These are phyloP conservation scores for Cryptomyrus ogoouensis DNA, from an alignment of 2,113 vertebrate genomes.

Conservation along the genomic window DNA sequence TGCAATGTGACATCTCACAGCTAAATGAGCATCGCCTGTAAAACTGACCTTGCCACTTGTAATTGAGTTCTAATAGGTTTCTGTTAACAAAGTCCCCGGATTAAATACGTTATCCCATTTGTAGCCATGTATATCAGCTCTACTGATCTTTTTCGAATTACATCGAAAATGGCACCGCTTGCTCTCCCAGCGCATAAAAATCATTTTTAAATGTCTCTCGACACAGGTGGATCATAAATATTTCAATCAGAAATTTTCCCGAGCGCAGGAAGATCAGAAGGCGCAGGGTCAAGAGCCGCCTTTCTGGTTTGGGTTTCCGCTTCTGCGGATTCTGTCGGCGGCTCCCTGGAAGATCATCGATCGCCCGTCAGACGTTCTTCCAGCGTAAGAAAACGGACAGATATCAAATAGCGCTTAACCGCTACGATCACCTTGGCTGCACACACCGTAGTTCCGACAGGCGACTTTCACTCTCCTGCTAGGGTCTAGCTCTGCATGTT, in stretches of 20 bases:
- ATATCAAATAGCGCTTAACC: neutral
- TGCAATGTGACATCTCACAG: neutral
- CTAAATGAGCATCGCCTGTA: neutral
- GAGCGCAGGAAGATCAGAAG: too few relatives aligned
- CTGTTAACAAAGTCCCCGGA: neutral
- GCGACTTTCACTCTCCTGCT: neutral
- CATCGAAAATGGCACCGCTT: neutral
- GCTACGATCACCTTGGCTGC: neutral
- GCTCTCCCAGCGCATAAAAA: neutral
- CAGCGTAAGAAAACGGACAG: neutral
- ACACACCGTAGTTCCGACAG: neutral
- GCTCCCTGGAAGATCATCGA: neutral
- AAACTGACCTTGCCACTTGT: slow-evolving; percentile 10
- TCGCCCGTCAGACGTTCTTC: neutral
- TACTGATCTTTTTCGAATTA: neutral
- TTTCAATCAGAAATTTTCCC: neutral
- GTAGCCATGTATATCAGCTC: neutral
- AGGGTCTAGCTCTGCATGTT: neutral
- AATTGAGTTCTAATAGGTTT: neutral
- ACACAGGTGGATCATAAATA: neutral
- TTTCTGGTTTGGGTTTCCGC: neutral
- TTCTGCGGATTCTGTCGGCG: neutral
- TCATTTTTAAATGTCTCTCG: neutral
- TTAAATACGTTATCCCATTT: neutral
- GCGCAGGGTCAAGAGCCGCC: neutral